These are phyloP conservation scores for Prunella strophiata DNA, from an alignment of 2,797 vertebrate species.

Conservation along the genomic window DNA sequence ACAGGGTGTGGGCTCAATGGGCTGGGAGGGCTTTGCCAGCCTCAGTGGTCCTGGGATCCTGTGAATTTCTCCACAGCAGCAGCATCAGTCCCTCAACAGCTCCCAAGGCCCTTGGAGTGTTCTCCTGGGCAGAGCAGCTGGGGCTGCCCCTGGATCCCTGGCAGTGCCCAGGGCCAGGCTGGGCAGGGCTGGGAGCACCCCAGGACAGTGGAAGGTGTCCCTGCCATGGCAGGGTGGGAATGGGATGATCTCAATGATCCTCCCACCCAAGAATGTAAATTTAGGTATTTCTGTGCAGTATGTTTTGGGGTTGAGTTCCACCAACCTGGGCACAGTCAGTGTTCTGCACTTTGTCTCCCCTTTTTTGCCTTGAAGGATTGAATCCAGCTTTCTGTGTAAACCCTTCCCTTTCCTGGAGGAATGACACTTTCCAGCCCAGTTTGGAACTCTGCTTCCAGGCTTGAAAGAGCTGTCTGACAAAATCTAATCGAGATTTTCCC, in stretches of 20 bases:
- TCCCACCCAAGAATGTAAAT: not conserved
- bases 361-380: not conserved
- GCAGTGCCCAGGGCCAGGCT: rapidly evolving
- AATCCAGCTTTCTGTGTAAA: not conserved
- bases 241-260: not conserved
- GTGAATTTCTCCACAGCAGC: not conserved
- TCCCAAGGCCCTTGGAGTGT: not conserved
- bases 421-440: not conserved
- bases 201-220: not conserved
- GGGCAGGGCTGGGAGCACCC: rapidly evolving
- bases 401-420: not conserved
- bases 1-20: rapidly evolving
- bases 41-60: not conserved
- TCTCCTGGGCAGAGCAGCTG: not conserved
- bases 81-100: not conserved
- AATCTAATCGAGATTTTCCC: not conserved
- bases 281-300: not conserved
- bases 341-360: not conserved
- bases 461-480: not conserved
- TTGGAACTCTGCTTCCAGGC: not conserved
- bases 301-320: not conserved
- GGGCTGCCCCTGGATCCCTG: not conserved
- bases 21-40: not conserved
- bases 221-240: not conserved
- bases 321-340: not conserved